These are phyloP conservation scores for Mythimna ferrago DNA, from an alignment of 2,888 invertebrate species.

Conservation along the genomic window DNA sequence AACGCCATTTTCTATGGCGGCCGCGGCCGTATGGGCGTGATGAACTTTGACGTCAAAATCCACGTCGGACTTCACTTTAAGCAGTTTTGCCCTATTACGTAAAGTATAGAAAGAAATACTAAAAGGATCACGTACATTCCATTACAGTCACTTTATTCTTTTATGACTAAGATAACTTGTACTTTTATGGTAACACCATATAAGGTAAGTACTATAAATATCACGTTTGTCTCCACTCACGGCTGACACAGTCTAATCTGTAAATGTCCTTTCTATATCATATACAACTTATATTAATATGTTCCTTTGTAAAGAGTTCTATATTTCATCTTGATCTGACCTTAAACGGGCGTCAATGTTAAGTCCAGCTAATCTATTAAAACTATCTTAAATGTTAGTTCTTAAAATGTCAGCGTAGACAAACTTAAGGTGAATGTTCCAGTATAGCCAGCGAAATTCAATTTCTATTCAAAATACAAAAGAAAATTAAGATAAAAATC, in stretches of 20 bases:
- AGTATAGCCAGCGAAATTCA: too few species aligned
- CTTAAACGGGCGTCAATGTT: constrained; percentile 32
- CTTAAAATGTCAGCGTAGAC: constrained; percentile 32
- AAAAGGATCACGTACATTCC: constrained; percentile 69
- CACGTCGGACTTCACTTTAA: background rate
- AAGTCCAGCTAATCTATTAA: constrained; percentile 25
- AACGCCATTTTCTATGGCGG: too few species aligned
- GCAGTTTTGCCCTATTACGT: constrained; percentile 34
- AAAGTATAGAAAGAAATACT: constrained; percentile 53
- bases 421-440: background rate
- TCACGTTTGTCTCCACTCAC: constrained; percentile 48
- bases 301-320: constrained; percentile 14
- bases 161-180: constrained; percentile 64
- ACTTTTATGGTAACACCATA: constrained; percentile 61
- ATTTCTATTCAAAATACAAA: too few species aligned
- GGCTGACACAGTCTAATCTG: constrained; percentile 34
- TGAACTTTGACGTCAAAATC: too few species aligned
- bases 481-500: too few species aligned
- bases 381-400: constrained; percentile 26
- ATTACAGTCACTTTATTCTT: constrained; percentile 61
- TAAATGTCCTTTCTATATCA: constrained; percentile 43
- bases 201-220: constrained; percentile 53
- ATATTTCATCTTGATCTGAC: constrained; percentile 35
- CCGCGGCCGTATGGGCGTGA: too few species aligned
- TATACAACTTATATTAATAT: constrained; percentile 12